Base-by-base conservation (phyloP, 2,888 invertebrate species). In the Nomada ferruginata region DNA sequence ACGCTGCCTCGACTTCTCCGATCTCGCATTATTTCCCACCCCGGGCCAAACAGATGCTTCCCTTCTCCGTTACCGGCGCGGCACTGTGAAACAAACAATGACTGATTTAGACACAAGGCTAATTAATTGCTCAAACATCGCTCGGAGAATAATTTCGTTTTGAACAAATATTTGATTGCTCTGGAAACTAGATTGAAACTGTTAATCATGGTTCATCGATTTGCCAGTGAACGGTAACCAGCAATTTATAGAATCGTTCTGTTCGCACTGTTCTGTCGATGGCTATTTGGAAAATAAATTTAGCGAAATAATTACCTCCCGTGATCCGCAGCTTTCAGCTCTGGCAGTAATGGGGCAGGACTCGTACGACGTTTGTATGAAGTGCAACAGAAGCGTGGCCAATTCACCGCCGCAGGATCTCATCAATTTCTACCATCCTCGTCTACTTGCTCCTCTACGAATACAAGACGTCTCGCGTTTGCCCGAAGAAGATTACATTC, bases 401-500 rank as follows among this genome's bases (percentile, higher is more conserved):
- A 18, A 50, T 2, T 11, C 53, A 11, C 55, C 76, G 53, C 61
- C 78, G 44, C 61, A 44, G 23, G 23, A 36, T 23, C 23, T 75
- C 11, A 36, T 47, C 1, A 18, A 29, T 0, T 29, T 50, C 29
- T 64, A 75, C 15, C 15, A 26, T 11, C 23, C 20, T 5, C 15
- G 18, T n/a, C 20, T 63, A 15, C 64, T 29, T 18, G 1, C 59
- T n/a, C 64, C 77, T 10, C 9, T 81, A 23, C 26, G 23, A 7
- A 47, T 47, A 11, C 47, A 47, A 23, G 89, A 89, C 0, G 18
- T 72, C 15, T 82, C 84, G 20, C 87, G 89, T 82, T 63, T 89
- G 23, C 86, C 91, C 9, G 89, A 91, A 57, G 87, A 83, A 55
- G 78, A 89, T 59, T 84, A 89, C 69, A 53, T 60, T 13, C 76